Conservation (phyloP, 2,888 invertebrate genomes). For the Brachycybe producta region DNA sequence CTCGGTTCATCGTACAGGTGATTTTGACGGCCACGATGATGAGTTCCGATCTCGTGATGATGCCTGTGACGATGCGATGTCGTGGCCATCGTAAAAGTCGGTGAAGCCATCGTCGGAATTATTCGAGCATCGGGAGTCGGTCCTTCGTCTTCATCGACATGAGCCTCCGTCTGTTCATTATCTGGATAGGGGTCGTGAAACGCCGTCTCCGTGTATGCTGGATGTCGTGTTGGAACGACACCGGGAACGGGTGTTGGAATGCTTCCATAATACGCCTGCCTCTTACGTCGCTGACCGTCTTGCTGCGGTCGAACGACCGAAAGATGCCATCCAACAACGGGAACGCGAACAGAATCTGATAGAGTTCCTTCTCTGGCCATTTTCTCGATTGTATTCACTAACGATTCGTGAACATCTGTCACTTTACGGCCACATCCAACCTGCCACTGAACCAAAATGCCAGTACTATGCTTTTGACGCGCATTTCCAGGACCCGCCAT, state of each 20-base stretch:
- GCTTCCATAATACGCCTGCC: conserved; percentile 28
- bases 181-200: conserved; percentile 28
- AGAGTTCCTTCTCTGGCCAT: conserved; percentile 59
- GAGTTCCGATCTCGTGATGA: conserved; percentile 35
- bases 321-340: conserved; percentile 59
- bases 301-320: conserved; percentile 36
- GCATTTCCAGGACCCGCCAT: conserved; percentile 25
- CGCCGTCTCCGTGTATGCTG: conserved; percentile 22
- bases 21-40: conserved; percentile 9
- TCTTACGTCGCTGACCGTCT: conserved; percentile 30
- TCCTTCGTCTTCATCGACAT: conserved; percentile 25
- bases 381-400: conserved; percentile 53
- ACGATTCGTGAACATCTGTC: conserved; percentile 49
- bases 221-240: conserved; percentile 28
- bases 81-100: conserved; percentile 25
- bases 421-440: conserved; percentile 58
- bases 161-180: conserved; percentile 24
- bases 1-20: conserved; percentile 8
- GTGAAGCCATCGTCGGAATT: conserved; percentile 34
- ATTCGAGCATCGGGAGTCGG: conserved; percentile 28
- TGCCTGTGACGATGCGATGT: conserved; percentile 31
- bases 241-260: conserved; percentile 27
- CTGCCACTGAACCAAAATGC: conserved; percentile 22
- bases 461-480: conserved; percentile 17
- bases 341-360: conserved; percentile 50